Evolutionary conservation across 2,888 invertebrate species (phyloP), one percentile per base, ranked within the genome.

Genomic region (Craniophora ligustri): DNA sequence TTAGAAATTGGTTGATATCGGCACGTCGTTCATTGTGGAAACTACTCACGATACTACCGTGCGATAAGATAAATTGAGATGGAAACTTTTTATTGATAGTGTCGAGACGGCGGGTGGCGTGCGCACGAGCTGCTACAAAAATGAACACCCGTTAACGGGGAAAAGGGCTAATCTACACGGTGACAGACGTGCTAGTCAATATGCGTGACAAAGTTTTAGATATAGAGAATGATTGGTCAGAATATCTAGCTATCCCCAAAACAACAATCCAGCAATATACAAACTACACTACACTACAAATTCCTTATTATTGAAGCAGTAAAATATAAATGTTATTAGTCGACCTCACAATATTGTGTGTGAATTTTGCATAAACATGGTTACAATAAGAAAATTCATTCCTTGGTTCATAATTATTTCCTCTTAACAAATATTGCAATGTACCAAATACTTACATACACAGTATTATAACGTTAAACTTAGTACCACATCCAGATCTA

Each of bases 1-100:
- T 93, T 92, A 92, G 91, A 91, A 92, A 91, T 91, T 88, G 86
- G 86, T 83, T 88, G 92, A 92, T 92, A 93, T 92, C 91, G 77
- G 90, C 90, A 89, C 91, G 90, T 91, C 91, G 89, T 91, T 89
- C 91, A 92, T 92, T 92, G 91, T 92, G 86, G 86, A 90, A 90
- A 92, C 89, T 90, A 87, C 86, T 90, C 88, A 85, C 82, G 92
- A 91, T 92, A 91, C 90, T 90, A 91, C 85, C 80, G 81, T 75
- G 63, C 76, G 93, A 93, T 93, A 91, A 93, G 93, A 93, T 93
- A 91, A 86, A 89, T 89, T 86, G 85, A 87, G 84, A 87, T 84
- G 77, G 76, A 84, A 86, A 87, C 84, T 88, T 89, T 87, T 88
- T 88, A 88, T 90, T 89, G 89, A 91, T 91, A 92, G 82, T 80